Percentiles rank a stretch among this genome's conserved stretches.
These are phyloP conservation scores for Bryconaethiops microstoma DNA, from an alignment of 2,797 vertebrate species.

Conservation along the genomic window DNA sequence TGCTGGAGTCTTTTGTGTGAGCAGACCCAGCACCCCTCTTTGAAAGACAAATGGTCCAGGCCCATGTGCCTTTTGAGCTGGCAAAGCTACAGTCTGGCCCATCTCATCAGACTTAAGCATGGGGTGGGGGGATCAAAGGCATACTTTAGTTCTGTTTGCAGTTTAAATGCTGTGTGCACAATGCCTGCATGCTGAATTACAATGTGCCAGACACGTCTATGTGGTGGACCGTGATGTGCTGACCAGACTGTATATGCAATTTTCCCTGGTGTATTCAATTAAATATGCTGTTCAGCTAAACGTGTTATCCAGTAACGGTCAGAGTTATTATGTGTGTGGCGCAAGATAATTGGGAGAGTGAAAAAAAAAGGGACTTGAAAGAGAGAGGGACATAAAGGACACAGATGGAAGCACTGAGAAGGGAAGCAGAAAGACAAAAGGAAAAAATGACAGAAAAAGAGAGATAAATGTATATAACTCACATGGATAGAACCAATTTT, in stretches of 20 bases:
- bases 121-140: constrained; percentile 64
- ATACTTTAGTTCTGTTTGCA: constrained; percentile 66
- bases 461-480: not conserved
- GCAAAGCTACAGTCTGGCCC: constrained; percentile 60
- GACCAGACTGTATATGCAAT: constrained; percentile 24
- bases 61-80: constrained; percentile 57
- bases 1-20: constrained; percentile 52
- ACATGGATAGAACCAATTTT: not conserved
- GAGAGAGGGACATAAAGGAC: constrained; percentile 21
- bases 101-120: constrained; percentile 38
- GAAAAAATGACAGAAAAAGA: no score
- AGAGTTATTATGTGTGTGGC: constrained; percentile 42
- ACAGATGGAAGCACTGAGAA: constrained; percentile 33
- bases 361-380: no score
- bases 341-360: constrained; percentile 7
- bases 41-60: constrained; percentile 51
- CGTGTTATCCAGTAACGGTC: constrained; percentile 28
- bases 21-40: constrained; percentile 42
- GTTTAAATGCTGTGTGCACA: constrained; percentile 57
- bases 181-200: constrained; percentile 52
- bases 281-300: constrained; percentile 7
- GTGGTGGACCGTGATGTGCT: constrained; percentile 38
- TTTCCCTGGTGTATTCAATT: not conserved
- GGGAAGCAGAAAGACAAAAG: constrained; percentile 19
- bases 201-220: constrained; percentile 40